A percentile compares a stretch with the other conserved stretches of the same genome.
Conservation (phyloP, 2,113 vertebrate species). For the Vanacampus margaritifer region DNA sequence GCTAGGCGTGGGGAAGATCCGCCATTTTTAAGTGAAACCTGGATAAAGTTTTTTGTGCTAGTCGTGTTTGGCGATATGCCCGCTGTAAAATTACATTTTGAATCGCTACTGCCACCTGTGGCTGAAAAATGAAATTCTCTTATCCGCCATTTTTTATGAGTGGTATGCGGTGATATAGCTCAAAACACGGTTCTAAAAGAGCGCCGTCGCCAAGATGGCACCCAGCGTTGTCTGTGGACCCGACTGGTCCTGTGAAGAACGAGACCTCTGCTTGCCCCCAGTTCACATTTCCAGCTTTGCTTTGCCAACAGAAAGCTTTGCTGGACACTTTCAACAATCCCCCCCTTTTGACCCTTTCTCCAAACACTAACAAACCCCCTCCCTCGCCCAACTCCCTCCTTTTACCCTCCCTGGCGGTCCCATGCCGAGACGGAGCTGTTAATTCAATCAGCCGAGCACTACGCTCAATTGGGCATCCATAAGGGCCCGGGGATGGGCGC, state of each 20-base stretch:
- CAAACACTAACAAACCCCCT: slow-evolving; percentile 11
- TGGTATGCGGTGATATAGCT: too few species aligned
- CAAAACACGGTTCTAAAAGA: not conserved
- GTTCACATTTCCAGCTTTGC: slow-evolving; percentile 69
- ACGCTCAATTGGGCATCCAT: slow-evolving; percentile 81
- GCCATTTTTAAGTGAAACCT: too few species aligned
- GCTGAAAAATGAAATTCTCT: too few species aligned
- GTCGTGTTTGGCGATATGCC: too few species aligned
- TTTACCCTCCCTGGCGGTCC: slow-evolving; percentile 47
- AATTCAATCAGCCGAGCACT: slow-evolving; percentile 77
- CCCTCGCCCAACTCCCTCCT: not conserved
- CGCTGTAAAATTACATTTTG: too few species aligned
- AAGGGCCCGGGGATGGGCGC: slow-evolving; percentile 68
- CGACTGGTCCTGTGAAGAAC: slow-evolving; percentile 59
- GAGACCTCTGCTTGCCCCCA: slow-evolving; percentile 72
- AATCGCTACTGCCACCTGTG: too few species aligned
- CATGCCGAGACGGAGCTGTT: slow-evolving; percentile 72
- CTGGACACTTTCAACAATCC: slow-evolving; percentile 70
- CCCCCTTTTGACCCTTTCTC: slow-evolving; percentile 45
- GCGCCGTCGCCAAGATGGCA: not conserved
- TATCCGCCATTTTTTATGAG: too few species aligned
- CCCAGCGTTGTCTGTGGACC: slow-evolving; percentile 18
- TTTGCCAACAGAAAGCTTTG: slow-evolving; percentile 71
- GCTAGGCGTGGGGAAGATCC: too few species aligned
- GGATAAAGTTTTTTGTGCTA: too few species aligned